Percentiles rank a stretch among this genome's conserved stretches.
Evolutionary conservation across 2,888 invertebrate genomes (phyloP).

Genomic region (Chymomyza amoena): DNA sequence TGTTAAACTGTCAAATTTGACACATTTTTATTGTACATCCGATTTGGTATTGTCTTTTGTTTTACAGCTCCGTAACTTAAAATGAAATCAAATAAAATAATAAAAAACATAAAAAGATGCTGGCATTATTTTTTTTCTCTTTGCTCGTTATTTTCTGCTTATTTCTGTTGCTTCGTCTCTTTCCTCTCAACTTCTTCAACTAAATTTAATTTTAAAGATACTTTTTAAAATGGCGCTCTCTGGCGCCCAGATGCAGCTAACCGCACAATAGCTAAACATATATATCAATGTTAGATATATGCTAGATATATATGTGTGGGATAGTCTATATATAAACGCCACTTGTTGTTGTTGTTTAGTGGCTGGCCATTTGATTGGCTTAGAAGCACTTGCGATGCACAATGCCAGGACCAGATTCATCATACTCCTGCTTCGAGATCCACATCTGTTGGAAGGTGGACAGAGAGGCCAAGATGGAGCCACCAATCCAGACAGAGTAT

Average conservation of each 20-base stretch:
- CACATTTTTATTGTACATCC: constrained; percentile 53
- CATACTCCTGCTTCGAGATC: constrained; percentile 94
- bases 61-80: constrained; percentile 47
- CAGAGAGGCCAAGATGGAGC: constrained; percentile 91
- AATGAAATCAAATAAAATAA: constrained; percentile 44
- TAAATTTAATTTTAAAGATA: constrained; percentile 72
- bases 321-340: constrained; percentile 56
- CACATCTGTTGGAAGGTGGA: constrained; percentile 96
- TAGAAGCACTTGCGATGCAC: constrained; percentile 99
- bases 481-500: constrained; percentile 93
- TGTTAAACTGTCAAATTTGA: constrained; percentile 26
- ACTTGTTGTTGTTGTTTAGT: constrained; percentile 38
- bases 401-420: constrained; percentile 81
- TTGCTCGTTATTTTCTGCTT: constrained; percentile 26
- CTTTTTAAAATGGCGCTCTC: constrained; percentile 44
- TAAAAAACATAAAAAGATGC: constrained; percentile 55
- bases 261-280: constrained; percentile 50
- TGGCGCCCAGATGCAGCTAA: constrained; percentile 54
- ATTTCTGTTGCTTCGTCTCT: constrained; percentile 11
- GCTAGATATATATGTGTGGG: constrained; percentile 39
- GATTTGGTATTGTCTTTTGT: constrained; percentile 30
- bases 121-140: constrained; percentile 38
- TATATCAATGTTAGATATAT: constrained; percentile 54
- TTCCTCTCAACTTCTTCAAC: constrained; percentile 54
- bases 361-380: constrained; percentile 59